phyloP scores from a whole-genome alignment of 1,140 invertebrate species.

The Euglossa dilemma region DNA sequence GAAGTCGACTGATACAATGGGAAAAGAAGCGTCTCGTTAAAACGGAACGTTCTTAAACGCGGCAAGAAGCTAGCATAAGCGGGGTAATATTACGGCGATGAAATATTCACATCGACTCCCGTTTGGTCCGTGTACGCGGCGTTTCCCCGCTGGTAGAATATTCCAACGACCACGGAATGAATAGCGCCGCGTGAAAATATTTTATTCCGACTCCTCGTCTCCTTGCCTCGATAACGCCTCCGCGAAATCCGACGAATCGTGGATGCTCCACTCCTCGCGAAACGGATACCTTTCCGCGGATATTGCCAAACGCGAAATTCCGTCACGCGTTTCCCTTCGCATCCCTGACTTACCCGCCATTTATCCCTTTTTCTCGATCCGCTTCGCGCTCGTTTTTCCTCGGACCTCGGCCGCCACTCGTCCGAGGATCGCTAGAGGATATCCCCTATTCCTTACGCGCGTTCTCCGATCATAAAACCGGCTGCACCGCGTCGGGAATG shows the following conservation, averaged over 20 bases:
- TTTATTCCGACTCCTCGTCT: conserved; percentile 4
- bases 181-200: conserved; percentile 3
- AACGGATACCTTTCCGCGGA: conserved; percentile 14
- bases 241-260: conserved; percentile 44
- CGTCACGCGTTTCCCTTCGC: conserved; percentile 26
- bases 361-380: conserved; percentile 33
- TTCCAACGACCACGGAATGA: conserved; percentile 8
- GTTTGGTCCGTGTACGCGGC: background rate
- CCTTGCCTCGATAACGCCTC: conserved; percentile 14
- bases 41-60: conserved; percentile 11
- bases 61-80: background rate
- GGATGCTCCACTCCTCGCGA: conserved; percentile 5
- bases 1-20: background rate
- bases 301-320: conserved; percentile 30
- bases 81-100: conserved; percentile 1
- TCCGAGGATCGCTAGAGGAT: conserved; percentile 60
- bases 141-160: background rate
- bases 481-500: conserved; percentile 62
- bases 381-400: conserved; percentile 16
- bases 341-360: background rate
- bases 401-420: conserved; percentile 5
- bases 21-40: conserved; percentile 7
- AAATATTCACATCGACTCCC: conserved; percentile 25
- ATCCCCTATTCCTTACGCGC: conserved; percentile 52
- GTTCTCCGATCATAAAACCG: conserved; percentile 66